phyloP scores from a whole-genome alignment of 2,113 vertebrate species.

The Sakesphorus luctuosus region DNA sequence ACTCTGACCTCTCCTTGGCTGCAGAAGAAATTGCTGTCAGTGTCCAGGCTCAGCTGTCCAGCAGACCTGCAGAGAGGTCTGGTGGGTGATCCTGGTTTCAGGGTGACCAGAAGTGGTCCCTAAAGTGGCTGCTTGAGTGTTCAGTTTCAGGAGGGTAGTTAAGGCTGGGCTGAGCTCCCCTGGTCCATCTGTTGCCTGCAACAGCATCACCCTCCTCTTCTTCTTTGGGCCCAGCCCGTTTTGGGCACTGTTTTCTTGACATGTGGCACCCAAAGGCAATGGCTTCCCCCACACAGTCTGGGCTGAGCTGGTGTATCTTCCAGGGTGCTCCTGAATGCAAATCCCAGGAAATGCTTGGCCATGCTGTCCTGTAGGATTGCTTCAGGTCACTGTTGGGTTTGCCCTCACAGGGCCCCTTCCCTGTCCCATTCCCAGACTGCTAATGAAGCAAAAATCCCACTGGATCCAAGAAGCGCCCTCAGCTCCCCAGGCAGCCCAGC shows the following conservation, averaged over 20 bases:
- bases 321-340: background rate
- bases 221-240: background rate
- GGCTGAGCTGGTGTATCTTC: background rate
- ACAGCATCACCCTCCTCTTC: background rate
- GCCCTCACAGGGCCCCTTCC: background rate
- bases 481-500: background rate
- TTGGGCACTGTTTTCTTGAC: background rate
- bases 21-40: background rate
- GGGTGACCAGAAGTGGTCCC: background rate
- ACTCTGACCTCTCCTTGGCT: background rate
- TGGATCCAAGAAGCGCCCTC: background rate
- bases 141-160: background rate
- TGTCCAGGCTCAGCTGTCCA: background rate
- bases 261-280: accelerated
- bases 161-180: background rate
- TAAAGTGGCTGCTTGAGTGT: background rate
- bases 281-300: background rate
- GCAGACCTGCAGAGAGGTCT: background rate
- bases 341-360: background rate
- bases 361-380: background rate
- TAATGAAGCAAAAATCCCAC: background rate
- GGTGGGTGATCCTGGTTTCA: background rate
- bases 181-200: background rate
- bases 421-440: background rate
- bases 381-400: background rate